Conservation (phyloP, 53 echinoderm and acorn worm species). For the Paracentrotus lividus region DNA sequence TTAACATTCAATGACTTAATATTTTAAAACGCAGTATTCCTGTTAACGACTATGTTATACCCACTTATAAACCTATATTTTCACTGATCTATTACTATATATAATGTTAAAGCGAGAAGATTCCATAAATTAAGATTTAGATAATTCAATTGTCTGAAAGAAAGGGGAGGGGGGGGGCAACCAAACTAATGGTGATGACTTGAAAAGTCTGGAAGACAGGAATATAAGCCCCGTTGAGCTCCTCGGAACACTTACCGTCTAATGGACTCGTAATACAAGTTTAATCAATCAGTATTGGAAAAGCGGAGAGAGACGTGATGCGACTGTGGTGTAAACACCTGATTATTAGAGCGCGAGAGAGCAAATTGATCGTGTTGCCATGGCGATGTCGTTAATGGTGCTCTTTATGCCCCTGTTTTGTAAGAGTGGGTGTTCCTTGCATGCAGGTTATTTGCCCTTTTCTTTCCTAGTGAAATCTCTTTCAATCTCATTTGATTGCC, state of each 20-base stretch:
- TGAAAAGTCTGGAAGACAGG: background rate
- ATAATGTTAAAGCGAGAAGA: background rate
- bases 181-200: background rate
- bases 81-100: too few relatives aligned
- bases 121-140: background rate
- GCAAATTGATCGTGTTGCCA: slow-evolving; percentile 47
- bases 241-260: slow-evolving; percentile 25
- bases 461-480: background rate
- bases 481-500: background rate
- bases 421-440: slow-evolving; percentile 1
- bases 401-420: background rate
- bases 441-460: background rate
- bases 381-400: background rate
- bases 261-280: slow-evolving; percentile 58
- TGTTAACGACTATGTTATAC: too few relatives aligned
- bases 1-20: too few relatives aligned
- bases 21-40: too few relatives aligned
- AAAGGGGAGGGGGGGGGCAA: background rate
- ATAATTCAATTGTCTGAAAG: background rate
- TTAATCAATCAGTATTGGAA: slow-evolving; percentile 33
- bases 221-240: slow-evolving; percentile 18
- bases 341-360: slow-evolving; percentile 43
- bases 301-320: background rate
- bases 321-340: slow-evolving; percentile 35
- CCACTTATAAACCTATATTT: too few relatives aligned